phyloP scores from a whole-genome alignment of 2,888 invertebrate species.

The Harpalus rufipes region DNA sequence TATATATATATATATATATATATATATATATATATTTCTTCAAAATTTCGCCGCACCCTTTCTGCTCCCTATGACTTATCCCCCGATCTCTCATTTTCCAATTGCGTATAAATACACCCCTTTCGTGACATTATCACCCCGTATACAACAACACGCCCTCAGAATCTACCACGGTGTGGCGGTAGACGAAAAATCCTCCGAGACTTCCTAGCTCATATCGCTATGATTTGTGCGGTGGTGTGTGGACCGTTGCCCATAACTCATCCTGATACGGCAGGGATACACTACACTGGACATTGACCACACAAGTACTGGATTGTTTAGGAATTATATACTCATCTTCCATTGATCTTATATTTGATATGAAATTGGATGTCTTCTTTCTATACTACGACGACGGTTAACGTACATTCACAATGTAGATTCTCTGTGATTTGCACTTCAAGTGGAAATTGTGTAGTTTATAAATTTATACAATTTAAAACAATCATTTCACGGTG shows the following conservation, averaged over 20 bases:
- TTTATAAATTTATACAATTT: no score
- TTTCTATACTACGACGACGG: no score
- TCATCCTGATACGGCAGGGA: not conserved
- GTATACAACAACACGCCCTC: not conserved
- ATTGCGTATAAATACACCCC: not conserved
- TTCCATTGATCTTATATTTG: no score
- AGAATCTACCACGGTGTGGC: not conserved
- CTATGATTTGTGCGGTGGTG: not conserved
- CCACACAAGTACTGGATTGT: not conserved
- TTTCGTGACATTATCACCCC: constrained; percentile 1
- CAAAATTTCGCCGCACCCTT: not conserved
- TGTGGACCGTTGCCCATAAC: not conserved
- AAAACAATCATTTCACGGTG: no score
- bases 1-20: no score
- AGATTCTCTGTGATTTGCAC: no score
- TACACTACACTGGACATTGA: not conserved
- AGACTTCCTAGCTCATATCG: constrained; percentile 5
- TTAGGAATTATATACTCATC: no score
- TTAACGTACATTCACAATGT: no score
- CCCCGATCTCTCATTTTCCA: not conserved
- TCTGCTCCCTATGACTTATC: not conserved
- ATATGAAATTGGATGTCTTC: no score
- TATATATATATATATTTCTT: no score
- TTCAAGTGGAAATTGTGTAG: no score
- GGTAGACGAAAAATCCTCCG: not conserved